Evolutionary conservation across 2,888 invertebrate species (phyloP), one percentile per base, ranked within the genome.

Genomic region (Helobdella robusta): DNA sequence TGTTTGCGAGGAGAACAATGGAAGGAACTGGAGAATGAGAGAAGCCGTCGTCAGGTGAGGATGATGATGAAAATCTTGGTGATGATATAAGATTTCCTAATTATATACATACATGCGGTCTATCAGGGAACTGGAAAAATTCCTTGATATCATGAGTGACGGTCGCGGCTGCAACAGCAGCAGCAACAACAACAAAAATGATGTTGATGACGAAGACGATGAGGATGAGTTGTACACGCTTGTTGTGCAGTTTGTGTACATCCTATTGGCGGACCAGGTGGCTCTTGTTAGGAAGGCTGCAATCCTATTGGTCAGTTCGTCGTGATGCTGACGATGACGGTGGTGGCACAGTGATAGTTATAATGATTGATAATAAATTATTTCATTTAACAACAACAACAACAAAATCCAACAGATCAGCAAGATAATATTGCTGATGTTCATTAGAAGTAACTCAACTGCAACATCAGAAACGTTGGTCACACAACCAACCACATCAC

Each of bases 251-350:
- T 20, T 65, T 5, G 32, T 60, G 28, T 60, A 50, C 60, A 34
- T 50, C 11, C 36, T 65, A 0, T 30, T 60, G 52, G 32, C 59
- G 15, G 65, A 65, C 34, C 59, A 65, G 35, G 59, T 59, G n/a
- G 34, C 60, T 11, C 60, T 60, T 23, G 60, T 65, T 59, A 46
- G 65, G 6, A 44, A 65, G 28, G 23, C 44, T 15, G 59, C 52
- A 8, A 48, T 65, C 6, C 28, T 32, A 18, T 34, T 65, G 50
- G 65, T 65, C 2, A n/a, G 62, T n/a, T 2, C n/a, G n/a, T n/a
- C n/a, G n/a, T n/a, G n/a, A n/a, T n/a, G n/a, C 8, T 54, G 54
- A 23, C 32, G 54, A 54, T 5, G n/a, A n/a, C n/a, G n/a, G n/a
- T n/a, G n/a, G n/a, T n/a, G n/a, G n/a, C n/a, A n/a, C 44, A 40